These are phyloP conservation scores for Dysidea cf. avara DNA, from an alignment of 37 sponge, comb jelly and placozoan species.

Conservation along the genomic window DNA sequence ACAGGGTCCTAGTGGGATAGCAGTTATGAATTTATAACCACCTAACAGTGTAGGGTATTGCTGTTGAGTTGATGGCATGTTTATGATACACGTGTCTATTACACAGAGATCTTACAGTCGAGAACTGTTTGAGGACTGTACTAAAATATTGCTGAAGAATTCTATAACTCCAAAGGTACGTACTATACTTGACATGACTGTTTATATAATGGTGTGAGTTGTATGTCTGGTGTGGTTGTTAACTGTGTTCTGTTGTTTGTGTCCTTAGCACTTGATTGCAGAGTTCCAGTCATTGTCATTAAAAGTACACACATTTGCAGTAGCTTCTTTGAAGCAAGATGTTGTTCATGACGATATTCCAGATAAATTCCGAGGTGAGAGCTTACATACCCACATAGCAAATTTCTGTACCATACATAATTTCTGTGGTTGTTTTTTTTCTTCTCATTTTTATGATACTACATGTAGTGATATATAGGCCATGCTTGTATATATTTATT, in stretches of 20 bases:
- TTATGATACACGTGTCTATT: too few relatives aligned
- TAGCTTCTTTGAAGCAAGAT: slow-evolving; percentile 61
- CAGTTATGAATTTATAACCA: too few relatives aligned
- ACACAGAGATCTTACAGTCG: slow-evolving; percentile 80
- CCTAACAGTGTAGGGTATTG: too few relatives aligned
- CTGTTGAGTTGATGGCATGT: too few relatives aligned
- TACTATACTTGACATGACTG: too few relatives aligned
- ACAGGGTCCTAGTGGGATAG: too few relatives aligned
- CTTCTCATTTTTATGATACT: not conserved
- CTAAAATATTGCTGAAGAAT: slow-evolving; percentile 50
- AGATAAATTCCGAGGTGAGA: slow-evolving; percentile 82
- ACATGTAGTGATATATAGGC: not conserved
- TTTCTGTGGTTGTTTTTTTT: too few relatives aligned
- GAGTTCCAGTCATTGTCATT: slow-evolving; percentile 61
- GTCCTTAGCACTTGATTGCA: slow-evolving; percentile 45
- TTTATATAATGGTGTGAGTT: too few relatives aligned
- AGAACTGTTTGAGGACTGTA: slow-evolving; percentile 80
- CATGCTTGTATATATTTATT: not conserved
- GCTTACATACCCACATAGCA: too few relatives aligned
- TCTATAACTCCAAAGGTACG: slow-evolving; percentile 53
- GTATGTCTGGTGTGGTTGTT: too few relatives aligned
- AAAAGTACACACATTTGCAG: slow-evolving; percentile 34
- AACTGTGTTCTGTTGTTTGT: too few relatives aligned
- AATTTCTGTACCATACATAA: too few relatives aligned
- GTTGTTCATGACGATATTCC: slow-evolving; percentile 70